Evolutionary conservation across 2,113 vertebrate species (phyloP).

Genomic region (Nymphicus hollandicus): DNA sequence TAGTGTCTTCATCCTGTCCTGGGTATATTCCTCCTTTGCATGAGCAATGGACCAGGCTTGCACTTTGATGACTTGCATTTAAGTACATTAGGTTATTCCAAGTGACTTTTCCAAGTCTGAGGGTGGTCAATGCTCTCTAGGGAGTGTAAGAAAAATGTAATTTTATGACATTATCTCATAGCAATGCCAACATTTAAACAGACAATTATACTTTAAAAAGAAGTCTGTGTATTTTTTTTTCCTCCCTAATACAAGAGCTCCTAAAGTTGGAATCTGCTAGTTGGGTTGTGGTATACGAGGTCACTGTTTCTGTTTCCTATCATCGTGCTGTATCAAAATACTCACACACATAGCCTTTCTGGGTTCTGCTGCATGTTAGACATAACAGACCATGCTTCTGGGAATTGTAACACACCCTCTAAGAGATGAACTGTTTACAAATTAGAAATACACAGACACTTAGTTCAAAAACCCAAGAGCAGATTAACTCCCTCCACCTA

Average conservation of each 20-base stretch:
- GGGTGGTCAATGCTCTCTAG: constrained; percentile 5
- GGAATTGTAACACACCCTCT: constrained; percentile 83
- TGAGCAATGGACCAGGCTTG: neutral
- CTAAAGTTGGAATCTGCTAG: neutral
- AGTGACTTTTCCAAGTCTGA: constrained; percentile 32
- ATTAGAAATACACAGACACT: constrained; percentile 76
- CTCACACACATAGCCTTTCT: constrained; percentile 23
- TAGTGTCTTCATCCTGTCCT: neutral
- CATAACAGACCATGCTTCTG: constrained; percentile 83
- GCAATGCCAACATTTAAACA: constrained; percentile 51
- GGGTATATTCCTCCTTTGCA: neutral
- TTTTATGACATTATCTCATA: constrained; percentile 47
- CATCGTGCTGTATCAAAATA: constrained; percentile 20
- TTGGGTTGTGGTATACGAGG: neutral
- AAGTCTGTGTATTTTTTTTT: constrained; percentile 5
- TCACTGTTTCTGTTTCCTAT: constrained; percentile 43
- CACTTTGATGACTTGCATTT: neutral
- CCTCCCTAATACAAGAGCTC: neutral
- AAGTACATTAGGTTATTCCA: neutral
- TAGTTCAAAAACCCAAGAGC: constrained; percentile 67
- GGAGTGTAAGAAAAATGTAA: constrained; percentile 27
- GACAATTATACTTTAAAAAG: constrained; percentile 15
- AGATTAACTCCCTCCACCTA: constrained; percentile 76
- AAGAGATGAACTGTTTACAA: constrained; percentile 83
- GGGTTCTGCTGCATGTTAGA: constrained; percentile 78